Conservation (phyloP, 2,888 invertebrate species). For the Hemithea aestivaria region DNA sequence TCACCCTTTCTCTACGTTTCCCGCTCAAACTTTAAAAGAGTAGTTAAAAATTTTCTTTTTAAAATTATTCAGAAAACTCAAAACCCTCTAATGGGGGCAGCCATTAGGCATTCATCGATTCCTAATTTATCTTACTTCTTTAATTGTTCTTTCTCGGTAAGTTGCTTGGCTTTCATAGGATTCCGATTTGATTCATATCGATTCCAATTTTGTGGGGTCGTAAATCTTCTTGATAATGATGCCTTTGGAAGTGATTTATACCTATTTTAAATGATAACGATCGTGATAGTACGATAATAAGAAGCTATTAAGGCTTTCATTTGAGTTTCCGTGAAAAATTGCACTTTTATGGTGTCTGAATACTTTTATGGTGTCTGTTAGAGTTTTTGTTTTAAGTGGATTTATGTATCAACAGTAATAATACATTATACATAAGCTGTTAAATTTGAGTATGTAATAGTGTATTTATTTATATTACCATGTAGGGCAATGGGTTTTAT, state of each 20-base stretch:
- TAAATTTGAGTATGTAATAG: too few species aligned
- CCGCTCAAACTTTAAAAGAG: constrained; percentile 56
- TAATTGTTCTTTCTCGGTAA: constrained; percentile 65
- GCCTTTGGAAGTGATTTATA: constrained; percentile 30
- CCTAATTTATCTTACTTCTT: constrained; percentile 70
- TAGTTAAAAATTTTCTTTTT: constrained; percentile 61
- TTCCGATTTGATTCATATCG: constrained; percentile 45
- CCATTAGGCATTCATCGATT: constrained; percentile 75
- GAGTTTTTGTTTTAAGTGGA: too few species aligned
- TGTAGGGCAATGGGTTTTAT: too few species aligned
- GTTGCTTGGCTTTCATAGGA: constrained; percentile 44
- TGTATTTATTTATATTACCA: too few species aligned
- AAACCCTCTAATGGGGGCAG: constrained; percentile 69
- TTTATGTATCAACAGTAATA: too few species aligned
- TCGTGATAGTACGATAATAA: constrained; percentile 12
- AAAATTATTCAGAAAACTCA: constrained; percentile 57
- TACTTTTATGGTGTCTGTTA: not conserved
- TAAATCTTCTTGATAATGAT: constrained; percentile 48
- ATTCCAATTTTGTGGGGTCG: constrained; percentile 49
- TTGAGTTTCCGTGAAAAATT: constrained; percentile 8
- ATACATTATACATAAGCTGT: too few species aligned
- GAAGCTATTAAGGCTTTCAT: constrained; percentile 8
- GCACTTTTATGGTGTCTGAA: not conserved
- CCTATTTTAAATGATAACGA: constrained; percentile 26
- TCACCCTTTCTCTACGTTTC: constrained; percentile 32